Conservation (phyloP, 2,113 vertebrate species). For the Erythrolamprus reginae region DNA sequence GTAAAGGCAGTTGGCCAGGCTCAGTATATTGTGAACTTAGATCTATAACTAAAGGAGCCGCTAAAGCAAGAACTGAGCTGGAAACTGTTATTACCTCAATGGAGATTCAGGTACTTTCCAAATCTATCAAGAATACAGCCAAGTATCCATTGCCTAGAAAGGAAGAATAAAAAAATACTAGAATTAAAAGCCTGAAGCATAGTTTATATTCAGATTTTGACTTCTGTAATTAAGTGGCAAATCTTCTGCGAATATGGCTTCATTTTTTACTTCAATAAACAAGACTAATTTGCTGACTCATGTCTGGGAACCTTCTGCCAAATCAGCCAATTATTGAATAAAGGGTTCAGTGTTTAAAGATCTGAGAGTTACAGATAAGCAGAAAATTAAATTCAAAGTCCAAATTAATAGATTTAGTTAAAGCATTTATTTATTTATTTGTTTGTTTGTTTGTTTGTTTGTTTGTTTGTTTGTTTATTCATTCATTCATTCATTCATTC, state of each 20-base stretch:
- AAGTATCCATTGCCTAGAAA: not conserved
- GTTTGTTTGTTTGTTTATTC: not conserved
- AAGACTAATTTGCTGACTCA: not conserved
- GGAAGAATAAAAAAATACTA: not conserved
- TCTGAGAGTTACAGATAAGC: not conserved
- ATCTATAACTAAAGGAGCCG: not conserved
- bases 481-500: not conserved
- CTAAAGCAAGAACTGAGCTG: not conserved
- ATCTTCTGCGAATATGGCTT: not conserved
- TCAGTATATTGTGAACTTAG: not conserved
- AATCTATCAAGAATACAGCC: not conserved
- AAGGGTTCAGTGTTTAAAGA: not conserved
- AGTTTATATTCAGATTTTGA: not conserved
- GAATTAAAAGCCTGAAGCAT: not conserved
- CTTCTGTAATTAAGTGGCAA: not conserved
- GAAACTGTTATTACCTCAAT: not conserved
- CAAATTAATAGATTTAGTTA: not conserved
- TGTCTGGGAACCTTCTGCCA: not conserved
- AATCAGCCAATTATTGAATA: not conserved
- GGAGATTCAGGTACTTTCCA: not conserved
- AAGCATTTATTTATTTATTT: not conserved
- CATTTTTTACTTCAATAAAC: not conserved
- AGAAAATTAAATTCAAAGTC: not conserved
- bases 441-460: not conserved
- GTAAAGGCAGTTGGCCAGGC: not conserved